These are phyloP conservation scores for Syncerus caffer DNA, from an alignment of 2,797 vertebrate species.

Conservation along the genomic window DNA sequence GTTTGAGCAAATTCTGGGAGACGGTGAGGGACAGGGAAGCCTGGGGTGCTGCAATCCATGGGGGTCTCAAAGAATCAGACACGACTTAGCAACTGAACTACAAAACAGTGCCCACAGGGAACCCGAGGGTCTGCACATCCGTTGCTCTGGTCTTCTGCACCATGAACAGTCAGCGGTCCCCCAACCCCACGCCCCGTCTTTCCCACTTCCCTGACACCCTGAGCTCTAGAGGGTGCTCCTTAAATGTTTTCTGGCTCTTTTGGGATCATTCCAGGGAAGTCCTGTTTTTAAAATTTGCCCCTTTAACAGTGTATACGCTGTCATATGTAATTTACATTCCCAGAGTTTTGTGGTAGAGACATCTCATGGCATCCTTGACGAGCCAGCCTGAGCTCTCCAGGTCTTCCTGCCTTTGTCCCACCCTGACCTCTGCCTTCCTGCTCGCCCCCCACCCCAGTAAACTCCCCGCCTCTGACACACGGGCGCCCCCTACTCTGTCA, in stretches of 20 bases:
- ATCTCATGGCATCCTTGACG: accelerated
- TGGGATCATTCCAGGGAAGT: not conserved
- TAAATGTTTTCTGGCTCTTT: accelerated
- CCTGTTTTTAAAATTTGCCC: accelerated
- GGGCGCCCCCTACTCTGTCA: accelerated
- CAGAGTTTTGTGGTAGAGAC: not conserved
- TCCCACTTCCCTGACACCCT: not conserved
- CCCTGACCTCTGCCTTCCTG: not conserved
- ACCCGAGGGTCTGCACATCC: accelerated
- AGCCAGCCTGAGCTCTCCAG: accelerated
- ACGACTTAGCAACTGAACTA: not conserved
- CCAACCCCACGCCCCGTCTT: accelerated
- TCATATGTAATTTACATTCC: accelerated
- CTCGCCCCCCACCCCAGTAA: accelerated
- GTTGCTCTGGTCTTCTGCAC: accelerated
- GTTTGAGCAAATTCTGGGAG: not conserved
- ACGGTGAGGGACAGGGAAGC: not conserved
- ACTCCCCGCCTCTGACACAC: accelerated
- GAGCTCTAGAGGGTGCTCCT: not conserved
- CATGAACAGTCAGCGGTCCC: accelerated
- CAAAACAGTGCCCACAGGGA: not conserved
- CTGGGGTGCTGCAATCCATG: not conserved
- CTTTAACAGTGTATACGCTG: accelerated
- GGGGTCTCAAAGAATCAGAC: not conserved
- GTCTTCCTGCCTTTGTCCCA: not conserved